Evolutionary conservation across 1,140 invertebrate genomes (phyloP).

Genomic region (Brachionus paranguensis): DNA sequence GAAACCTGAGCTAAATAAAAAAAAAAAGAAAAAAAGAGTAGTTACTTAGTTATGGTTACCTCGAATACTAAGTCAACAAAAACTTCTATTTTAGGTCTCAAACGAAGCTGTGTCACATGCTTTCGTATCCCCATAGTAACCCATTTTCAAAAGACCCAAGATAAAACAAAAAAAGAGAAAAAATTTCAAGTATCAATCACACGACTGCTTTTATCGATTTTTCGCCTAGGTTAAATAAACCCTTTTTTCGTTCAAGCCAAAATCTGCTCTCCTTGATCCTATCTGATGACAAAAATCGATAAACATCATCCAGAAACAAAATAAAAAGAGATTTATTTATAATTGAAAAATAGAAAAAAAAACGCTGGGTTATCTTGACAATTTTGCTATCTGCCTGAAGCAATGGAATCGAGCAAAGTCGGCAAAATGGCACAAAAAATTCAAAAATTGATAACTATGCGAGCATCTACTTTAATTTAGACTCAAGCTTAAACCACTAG

Average conservation of each 20-base stretch:
- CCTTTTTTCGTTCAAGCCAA: not conserved
- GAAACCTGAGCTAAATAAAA: not conserved
- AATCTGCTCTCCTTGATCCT: not conserved
- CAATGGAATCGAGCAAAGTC: not conserved
- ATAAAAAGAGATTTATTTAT: not conserved
- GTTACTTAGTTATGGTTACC: conserved; percentile 33
- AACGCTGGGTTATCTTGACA: not conserved
- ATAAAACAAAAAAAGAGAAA: not conserved
- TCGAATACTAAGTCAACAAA: conserved; percentile 1
- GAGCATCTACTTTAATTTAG: no score
- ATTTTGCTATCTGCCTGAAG: not conserved
- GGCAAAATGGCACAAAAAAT: no score
- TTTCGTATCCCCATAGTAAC: conserved; percentile 1
- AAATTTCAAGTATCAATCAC: not conserved
- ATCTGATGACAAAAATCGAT: conserved; percentile 3
- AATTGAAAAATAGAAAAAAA: not conserved
- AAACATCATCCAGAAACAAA: not conserved
- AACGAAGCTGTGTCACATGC: not conserved
- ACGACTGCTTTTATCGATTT: not conserved
- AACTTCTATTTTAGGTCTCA: not conserved
- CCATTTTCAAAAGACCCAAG: not conserved
- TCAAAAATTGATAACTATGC: no score
- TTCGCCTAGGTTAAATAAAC: conserved; percentile 18
- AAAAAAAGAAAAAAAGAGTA: not conserved
- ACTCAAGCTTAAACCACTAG: no score